Percentiles rank a stretch among this genome's conserved stretches.
phyloP scores from a whole-genome alignment of 2,113 vertebrate genomes.

The Sapajus apella region DNA sequence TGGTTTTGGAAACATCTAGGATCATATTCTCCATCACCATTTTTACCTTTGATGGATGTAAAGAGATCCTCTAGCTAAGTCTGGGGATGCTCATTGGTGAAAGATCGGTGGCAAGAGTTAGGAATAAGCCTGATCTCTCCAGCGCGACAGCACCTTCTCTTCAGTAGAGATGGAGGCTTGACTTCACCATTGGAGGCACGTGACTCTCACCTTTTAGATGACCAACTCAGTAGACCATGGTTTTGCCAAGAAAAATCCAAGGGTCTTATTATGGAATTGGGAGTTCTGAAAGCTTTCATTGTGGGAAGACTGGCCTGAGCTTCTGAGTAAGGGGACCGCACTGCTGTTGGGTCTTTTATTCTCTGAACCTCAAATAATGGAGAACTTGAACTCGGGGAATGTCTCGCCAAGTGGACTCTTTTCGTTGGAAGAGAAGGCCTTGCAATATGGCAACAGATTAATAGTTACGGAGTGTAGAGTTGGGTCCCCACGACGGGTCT shows the following conservation, averaged over 20 bases:
- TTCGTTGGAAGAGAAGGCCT: too few relatives aligned
- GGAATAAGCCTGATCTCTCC: neutral
- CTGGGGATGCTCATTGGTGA: neutral
- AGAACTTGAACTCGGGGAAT: neutral
- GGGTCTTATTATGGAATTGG: neutral
- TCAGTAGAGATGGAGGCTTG: too few relatives aligned
- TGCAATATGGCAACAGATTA: neutral
- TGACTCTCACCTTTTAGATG: neutral
- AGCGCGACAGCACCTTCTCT: neutral
- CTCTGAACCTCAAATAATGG: neutral
- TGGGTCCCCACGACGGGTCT: neutral
- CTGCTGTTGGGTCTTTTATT: neutral
- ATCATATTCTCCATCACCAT: rapidly evolving
- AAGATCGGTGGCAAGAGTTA: neutral
- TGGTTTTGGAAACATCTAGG: neutral
- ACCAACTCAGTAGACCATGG: neutral
- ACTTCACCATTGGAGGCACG: neutral
- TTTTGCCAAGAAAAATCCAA: neutral
- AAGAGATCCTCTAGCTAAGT: neutral
- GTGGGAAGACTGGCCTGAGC: neutral
- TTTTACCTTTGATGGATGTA: neutral
- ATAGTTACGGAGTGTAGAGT: rapidly evolving
- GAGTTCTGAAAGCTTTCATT: neutral
- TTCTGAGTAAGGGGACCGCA: too few relatives aligned
- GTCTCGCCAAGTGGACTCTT: neutral